A percentile compares a stretch with the other conserved stretches of the same genome.
Conservation (phyloP, 1,140 invertebrate species). For the Hylaeus volcanicus region DNA sequence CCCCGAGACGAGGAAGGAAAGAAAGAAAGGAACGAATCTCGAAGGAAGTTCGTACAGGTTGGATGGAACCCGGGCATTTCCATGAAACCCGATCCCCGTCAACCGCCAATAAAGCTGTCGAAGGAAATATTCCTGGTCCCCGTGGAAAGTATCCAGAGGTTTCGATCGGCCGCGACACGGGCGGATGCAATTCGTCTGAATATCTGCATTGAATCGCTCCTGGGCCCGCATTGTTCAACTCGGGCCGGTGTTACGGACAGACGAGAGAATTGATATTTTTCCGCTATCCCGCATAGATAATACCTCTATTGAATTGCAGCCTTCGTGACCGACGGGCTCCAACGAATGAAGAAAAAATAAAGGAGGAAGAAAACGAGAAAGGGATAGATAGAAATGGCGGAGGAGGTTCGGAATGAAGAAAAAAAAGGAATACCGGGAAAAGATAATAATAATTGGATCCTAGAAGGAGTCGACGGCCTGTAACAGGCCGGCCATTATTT, state of each 20-base stretch:
- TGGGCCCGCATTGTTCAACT: conserved; percentile 59
- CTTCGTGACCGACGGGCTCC: conserved; percentile 31
- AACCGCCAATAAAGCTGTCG: conserved; percentile 43
- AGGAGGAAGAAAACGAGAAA: neutral
- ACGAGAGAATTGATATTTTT: conserved; percentile 68
- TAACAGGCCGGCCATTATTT: conserved; percentile 46
- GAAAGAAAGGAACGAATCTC: neutral
- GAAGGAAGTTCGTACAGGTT: neutral
- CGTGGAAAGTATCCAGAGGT: conserved; percentile 35
- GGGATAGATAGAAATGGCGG: neutral
- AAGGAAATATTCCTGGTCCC: conserved; percentile 43
- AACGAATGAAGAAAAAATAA: neutral
- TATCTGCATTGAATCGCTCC: conserved; percentile 62
- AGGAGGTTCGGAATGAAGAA: neutral
- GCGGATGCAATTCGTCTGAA: conserved; percentile 64
- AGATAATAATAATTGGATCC: conserved; percentile 63
- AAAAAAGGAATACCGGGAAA: neutral
- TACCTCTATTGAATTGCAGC: conserved; percentile 58
- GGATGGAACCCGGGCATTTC: conserved; percentile 7
- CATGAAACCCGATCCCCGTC: neutral
- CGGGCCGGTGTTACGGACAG: conserved; percentile 55
- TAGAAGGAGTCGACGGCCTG: conserved; percentile 51
- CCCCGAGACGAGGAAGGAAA: neutral
- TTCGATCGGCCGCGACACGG: conserved; percentile 42
- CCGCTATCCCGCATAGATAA: conserved; percentile 60